Conservation (phyloP, 1,140 invertebrate species). For the Gryon sp. region DNA sequence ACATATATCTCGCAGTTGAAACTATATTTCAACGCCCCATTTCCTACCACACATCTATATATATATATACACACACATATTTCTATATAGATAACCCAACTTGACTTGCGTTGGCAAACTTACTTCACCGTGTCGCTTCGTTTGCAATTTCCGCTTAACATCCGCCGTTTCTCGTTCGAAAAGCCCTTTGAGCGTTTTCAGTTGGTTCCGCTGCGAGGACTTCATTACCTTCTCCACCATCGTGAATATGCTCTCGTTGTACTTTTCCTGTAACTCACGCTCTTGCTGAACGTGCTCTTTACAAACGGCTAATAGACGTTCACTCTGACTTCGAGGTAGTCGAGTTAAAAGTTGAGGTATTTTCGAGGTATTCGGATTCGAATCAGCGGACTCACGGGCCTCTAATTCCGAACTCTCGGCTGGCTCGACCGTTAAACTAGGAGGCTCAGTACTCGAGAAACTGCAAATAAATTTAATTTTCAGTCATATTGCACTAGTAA, state of each 20-base stretch:
- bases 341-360: too few relatives aligned
- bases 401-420: slow-evolving; percentile 76
- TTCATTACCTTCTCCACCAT: slow-evolving; percentile 89
- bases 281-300: slow-evolving; percentile 88
- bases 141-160: slow-evolving; percentile 90
- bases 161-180: slow-evolving; percentile 89
- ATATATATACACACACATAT: too few relatives aligned
- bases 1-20: too few relatives aligned
- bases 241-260: slow-evolving; percentile 88
- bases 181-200: slow-evolving; percentile 83
- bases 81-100: too few relatives aligned
- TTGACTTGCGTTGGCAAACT: slow-evolving; percentile 10
- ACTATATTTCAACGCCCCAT: too few relatives aligned
- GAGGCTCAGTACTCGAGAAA: slow-evolving; percentile 68
- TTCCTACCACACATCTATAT: neutral
- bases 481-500: neutral
- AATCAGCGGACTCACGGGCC: slow-evolving; percentile 77
- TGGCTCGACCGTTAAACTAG: slow-evolving; percentile 65
- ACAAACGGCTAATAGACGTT: slow-evolving; percentile 83
- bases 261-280: slow-evolving; percentile 89
- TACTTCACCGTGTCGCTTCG: slow-evolving; percentile 90
- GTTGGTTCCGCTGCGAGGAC: slow-evolving; percentile 87
- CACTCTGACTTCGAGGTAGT: slow-evolving; percentile 83
- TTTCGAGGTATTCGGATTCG: slow-evolving; percentile 74
- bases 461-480: neutral